A percentile compares a stretch with the other conserved stretches of the same genome.
Evolutionary conservation across 1,140 invertebrate species (phyloP).

Genomic region (Papilio xuthus): DNA sequence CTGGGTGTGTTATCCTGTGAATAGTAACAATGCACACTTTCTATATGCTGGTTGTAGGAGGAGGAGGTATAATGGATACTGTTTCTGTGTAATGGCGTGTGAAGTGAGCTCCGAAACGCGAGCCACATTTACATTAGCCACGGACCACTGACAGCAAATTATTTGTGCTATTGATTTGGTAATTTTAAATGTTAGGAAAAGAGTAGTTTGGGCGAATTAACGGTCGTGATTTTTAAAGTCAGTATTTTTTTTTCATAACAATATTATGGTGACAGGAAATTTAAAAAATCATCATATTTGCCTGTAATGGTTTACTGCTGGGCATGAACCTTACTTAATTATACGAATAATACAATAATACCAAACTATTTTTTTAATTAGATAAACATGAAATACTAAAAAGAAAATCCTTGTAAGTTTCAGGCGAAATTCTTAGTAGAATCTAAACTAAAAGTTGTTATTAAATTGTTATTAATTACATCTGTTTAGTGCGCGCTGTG

Average conservation of each 20-base stretch:
- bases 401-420: not conserved
- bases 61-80: not conserved
- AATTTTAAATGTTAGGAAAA: not conserved
- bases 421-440: not conserved
- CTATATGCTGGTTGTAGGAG: not conserved
- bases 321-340: too few species aligned
- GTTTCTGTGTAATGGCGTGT: conserved; percentile 13
- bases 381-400: not conserved
- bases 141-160: not conserved
- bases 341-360: too few species aligned
- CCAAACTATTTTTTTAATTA: too few species aligned
- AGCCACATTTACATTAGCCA: not conserved
- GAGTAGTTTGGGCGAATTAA: too few species aligned
- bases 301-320: too few species aligned
- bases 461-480: not conserved
- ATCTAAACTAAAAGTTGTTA: not conserved
- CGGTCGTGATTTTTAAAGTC: too few species aligned
- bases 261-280: too few species aligned
- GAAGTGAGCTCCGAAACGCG: not conserved
- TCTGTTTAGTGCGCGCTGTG: not conserved
- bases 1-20: not conserved
- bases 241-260: too few species aligned
- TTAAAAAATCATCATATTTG: too few species aligned
- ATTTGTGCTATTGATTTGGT: not conserved
- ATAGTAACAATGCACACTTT: not conserved